These are phyloP conservation scores for Oasisia sp. DNA, from an alignment of 2,888 invertebrate species.

Conservation along the genomic window DNA sequence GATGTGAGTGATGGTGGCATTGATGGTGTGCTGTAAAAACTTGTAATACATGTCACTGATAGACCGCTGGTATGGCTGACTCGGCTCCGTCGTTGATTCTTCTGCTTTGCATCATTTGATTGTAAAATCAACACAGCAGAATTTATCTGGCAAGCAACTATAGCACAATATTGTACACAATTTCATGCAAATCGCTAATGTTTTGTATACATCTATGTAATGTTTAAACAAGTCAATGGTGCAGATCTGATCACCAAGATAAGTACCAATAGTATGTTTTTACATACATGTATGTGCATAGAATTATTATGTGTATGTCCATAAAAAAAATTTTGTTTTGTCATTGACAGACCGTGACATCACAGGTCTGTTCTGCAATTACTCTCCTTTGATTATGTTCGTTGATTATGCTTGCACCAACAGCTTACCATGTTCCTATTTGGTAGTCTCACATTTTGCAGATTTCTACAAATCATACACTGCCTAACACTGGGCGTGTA, in stretches of 20 bases:
- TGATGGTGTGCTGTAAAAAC: neutral
- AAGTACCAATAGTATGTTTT: neutral
- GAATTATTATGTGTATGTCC: neutral
- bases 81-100: neutral
- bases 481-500: no score
- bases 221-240: neutral
- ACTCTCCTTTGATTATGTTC: neutral
- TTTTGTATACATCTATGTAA: neutral
- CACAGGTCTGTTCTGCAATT: neutral
- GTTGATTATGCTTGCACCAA: neutral
- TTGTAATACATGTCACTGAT: neutral
- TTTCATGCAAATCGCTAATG: neutral
- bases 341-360: neutral
- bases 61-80: neutral
- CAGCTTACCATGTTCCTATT: neutral
- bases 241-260: neutral
- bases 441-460: neutral
- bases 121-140: neutral
- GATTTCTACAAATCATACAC: neutral
- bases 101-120: neutral
- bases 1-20: neutral
- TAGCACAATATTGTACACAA: no score
- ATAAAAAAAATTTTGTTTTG: neutral
- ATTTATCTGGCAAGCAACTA: neutral
- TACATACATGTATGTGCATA: neutral